Conservation (phyloP, 2,888 invertebrate species). For the Lamellibrachia satsuma region DNA sequence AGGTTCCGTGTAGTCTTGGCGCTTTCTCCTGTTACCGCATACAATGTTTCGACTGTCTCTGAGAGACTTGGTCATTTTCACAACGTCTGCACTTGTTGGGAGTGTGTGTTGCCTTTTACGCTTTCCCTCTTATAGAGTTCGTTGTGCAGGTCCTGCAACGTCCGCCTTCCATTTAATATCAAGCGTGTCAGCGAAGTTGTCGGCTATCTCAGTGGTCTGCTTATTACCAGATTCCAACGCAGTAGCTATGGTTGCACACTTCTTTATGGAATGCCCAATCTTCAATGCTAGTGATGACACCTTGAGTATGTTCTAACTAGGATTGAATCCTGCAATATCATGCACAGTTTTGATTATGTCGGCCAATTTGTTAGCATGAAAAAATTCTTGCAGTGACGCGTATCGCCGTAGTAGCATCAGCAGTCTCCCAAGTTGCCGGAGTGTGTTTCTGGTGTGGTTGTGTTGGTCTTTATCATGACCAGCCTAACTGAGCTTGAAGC, state of each 20-base stretch:
- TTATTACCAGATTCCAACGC: constrained; percentile 7
- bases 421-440: not conserved
- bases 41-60: too few relatives aligned
- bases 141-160: not conserved
- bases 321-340: not conserved
- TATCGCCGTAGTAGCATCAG: constrained; percentile 10
- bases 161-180: constrained; percentile 17
- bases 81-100: not conserved
- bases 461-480: constrained; percentile 20
- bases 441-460: not conserved
- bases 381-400: not conserved
- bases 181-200: not conserved
- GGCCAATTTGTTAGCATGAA: too few relatives aligned
- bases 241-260: constrained; percentile 8
- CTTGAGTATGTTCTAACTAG: not conserved
- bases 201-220: not conserved
- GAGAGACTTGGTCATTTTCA: not conserved
- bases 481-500: not conserved
- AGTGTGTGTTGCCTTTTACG: not conserved
- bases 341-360: not conserved
- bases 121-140: not conserved
- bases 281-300: not conserved
- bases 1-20: constrained; percentile 17
- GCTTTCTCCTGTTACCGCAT: not conserved
- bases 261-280: not conserved